A percentile compares a stretch with the other conserved stretches of the same genome.
Conservation (phyloP, 2,113 vertebrate species). For the Rutilus rutilus region DNA sequence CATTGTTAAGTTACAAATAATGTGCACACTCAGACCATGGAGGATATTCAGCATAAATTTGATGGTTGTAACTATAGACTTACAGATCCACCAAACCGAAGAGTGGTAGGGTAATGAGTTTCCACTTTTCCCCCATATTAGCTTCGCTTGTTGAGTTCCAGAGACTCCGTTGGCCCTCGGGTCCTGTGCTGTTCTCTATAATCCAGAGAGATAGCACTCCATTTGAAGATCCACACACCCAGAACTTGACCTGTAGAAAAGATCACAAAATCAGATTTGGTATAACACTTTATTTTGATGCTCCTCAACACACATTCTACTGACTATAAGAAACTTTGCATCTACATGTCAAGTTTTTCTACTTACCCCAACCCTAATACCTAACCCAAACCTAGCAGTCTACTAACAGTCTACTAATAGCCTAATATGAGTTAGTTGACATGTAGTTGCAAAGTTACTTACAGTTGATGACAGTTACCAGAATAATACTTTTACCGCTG, state of each 20-base stretch:
- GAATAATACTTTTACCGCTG: too few relatives aligned
- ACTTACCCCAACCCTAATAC: too few relatives aligned
- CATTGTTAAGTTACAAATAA: not conserved
- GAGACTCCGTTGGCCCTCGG: slow-evolving; percentile 77
- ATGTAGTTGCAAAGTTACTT: too few relatives aligned
- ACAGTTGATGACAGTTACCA: too few relatives aligned
- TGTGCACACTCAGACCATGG: not conserved
- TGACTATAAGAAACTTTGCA: too few relatives aligned
- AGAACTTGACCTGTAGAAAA: slow-evolving; percentile 84
- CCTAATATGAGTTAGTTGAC: too few relatives aligned
- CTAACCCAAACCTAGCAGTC: too few relatives aligned
- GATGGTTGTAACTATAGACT: slow-evolving; percentile 38
- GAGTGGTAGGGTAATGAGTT: slow-evolving; percentile 80
- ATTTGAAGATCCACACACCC: slow-evolving; percentile 82
- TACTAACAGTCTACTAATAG: too few relatives aligned
- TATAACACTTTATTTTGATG: too few relatives aligned
- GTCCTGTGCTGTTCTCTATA: slow-evolving; percentile 88
- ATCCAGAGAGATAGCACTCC: slow-evolving; percentile 86
- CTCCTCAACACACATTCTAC: too few relatives aligned
- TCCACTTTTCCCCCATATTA: slow-evolving; percentile 83
- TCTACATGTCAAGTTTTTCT: too few relatives aligned
- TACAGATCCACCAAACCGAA: slow-evolving; percentile 89
- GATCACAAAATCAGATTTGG: slow-evolving; percentile 4
- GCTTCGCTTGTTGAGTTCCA: slow-evolving; percentile 80
- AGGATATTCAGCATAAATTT: not conserved